Base-by-base conservation (phyloP, 2,888 invertebrate genomes). In the Norana najaformis region DNA sequence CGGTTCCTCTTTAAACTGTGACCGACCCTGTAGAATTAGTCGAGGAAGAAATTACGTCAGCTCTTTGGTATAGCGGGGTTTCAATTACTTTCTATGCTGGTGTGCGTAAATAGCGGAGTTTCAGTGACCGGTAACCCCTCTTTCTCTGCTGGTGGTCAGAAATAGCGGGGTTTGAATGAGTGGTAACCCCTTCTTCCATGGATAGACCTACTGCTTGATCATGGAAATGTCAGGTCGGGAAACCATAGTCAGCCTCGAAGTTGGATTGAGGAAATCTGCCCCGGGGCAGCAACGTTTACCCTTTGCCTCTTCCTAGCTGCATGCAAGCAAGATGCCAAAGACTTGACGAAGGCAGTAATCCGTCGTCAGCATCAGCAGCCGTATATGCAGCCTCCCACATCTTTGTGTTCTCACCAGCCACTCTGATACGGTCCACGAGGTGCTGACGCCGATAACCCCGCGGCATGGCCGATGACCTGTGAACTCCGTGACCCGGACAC, bases 391-490 rank as follows among this genome's bases (percentile, higher is more conserved):
- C 23, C 23, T 47, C 47, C 47, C 47, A 23, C 20, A 23, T 20
- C 47, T 23, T 47, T 23, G 18, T 41, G 13, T 18, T 41, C 18
- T 41, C 41, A 41, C 16, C 41, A 23, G 20, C 5, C 23, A 47
- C 4, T 47, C 20, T 69, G 69, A 69, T 69, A 69, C 69, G 69
- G 69, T 69, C 69, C 69, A 69, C 11, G 69, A 69, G 69, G 69
- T n/a, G 69, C n/a, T 69, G 69, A 69, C 69, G 69, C 36, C 37
- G 85, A 85, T 85, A 85, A 85, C 85, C 85, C 85, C 37, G 18
- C 36, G 85, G 85, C 85, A 13, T 85, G 18, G 36, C 23, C 85
- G 85, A 36, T 85, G 37, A 85, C 36, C 85, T 85, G 14, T 35
- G 35, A 37, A 85, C 85, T 23, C 85, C 36, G 34, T n/a, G 85